phyloP scores from a whole-genome alignment of 2,888 invertebrate species.

The Cheilosia soror region DNA sequence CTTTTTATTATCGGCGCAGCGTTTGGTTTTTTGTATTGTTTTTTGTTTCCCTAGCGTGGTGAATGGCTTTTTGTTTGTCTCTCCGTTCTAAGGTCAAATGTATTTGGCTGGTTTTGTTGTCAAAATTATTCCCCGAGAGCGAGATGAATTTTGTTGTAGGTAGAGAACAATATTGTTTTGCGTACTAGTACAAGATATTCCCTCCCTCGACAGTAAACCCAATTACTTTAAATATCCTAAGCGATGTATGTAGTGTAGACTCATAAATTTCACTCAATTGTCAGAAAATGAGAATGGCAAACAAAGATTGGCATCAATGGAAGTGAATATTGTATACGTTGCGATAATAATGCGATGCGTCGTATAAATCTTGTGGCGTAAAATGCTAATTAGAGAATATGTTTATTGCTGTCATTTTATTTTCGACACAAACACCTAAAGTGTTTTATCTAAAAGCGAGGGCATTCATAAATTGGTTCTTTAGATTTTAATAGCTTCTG shows the following conservation, averaged over 20 bases:
- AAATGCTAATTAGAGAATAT: no score
- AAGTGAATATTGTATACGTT: neutral
- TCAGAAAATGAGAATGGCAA: neutral
- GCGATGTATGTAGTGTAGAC: neutral
- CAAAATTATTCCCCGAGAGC: neutral
- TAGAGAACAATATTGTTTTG: neutral
- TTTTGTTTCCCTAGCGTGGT: neutral
- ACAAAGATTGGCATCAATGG: neutral
- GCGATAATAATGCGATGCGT: no score
- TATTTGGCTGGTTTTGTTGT: constrained; percentile 4
- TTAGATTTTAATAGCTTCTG: no score
- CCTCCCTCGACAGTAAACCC: neutral
- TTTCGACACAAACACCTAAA: no score
- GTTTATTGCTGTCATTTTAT: no score
- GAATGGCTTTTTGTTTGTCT: constrained; percentile 29
- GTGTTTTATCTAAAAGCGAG: no score
- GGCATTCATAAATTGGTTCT: no score
- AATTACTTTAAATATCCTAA: constrained; percentile 10
- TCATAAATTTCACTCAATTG: constrained; percentile 8
- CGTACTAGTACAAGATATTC: neutral
- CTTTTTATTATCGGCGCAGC: neutral
- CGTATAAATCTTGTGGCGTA: no score
- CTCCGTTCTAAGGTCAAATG: constrained; percentile 30
- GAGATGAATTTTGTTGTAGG: neutral
- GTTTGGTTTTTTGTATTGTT: neutral